These are phyloP conservation scores for Ceryle rudis DNA, from an alignment of 2,797 vertebrate species.

Conservation along the genomic window DNA sequence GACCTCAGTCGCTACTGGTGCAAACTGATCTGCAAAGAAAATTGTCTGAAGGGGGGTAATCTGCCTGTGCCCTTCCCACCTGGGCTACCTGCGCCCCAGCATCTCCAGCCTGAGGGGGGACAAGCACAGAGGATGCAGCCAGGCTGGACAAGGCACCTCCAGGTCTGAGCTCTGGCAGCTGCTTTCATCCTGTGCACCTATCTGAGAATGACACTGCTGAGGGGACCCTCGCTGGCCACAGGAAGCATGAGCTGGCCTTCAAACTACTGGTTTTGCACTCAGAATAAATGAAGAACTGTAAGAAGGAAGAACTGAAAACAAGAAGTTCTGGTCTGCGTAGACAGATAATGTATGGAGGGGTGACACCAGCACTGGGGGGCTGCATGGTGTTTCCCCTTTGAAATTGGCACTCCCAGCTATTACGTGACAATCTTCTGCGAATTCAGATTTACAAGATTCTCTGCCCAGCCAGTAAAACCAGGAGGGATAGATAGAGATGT, in stretches of 20 bases:
- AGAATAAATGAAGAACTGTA: not conserved
- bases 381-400: not conserved
- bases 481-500: slow-evolving; percentile 39
- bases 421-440: not conserved
- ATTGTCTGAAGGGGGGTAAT: not conserved
- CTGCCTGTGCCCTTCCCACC: not conserved
- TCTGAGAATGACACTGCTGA: not conserved
- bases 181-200: not conserved
- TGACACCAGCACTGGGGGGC: fast-evolving
- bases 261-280: not conserved
- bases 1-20: not conserved
- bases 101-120: not conserved
- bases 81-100: fast-evolving
- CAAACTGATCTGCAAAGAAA: not conserved
- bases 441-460: slow-evolving; percentile 39
- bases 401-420: not conserved
- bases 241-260: not conserved
- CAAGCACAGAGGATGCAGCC: not conserved
- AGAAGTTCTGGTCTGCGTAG: not conserved
- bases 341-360: not conserved
- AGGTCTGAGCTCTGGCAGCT: fast-evolving
- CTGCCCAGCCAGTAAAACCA: slow-evolving; percentile 24
- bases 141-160: not conserved
- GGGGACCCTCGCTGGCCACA: not conserved
- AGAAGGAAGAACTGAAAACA: not conserved